Evolutionary conservation across 1,140 invertebrate genomes (phyloP).

Genomic region (Cryptotermes secundus): DNA sequence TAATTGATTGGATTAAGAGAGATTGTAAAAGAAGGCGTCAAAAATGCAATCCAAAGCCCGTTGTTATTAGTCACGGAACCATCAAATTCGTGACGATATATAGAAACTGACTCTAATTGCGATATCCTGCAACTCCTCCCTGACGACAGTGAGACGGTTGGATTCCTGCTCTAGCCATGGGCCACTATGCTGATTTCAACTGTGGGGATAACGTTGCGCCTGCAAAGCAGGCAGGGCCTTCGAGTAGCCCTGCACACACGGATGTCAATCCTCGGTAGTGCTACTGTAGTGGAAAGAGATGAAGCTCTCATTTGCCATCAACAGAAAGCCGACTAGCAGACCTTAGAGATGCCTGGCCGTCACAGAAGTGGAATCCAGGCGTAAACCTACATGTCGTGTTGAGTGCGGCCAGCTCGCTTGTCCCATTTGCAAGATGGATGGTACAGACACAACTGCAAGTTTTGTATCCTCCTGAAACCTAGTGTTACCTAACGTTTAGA

Average conservation of each 20-base stretch:
- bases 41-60: too few relatives aligned
- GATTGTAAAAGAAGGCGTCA: too few relatives aligned
- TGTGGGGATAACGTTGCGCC: neutral
- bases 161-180: neutral
- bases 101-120: too few relatives aligned
- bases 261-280: neutral
- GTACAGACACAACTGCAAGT: neutral
- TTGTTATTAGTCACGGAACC: too few relatives aligned
- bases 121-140: neutral
- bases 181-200: neutral
- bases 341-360: neutral
- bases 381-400: neutral
- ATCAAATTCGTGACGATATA: too few relatives aligned
- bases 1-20: too few relatives aligned
- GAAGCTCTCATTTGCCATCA: neutral
- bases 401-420: neutral
- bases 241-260: neutral
- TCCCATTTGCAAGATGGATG: neutral
- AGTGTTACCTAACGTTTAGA: too few relatives aligned
- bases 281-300: neutral
- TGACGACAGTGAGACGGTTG: neutral
- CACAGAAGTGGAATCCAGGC: neutral
- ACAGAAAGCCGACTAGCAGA: neutral
- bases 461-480: neutral
- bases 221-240: neutral